Evolutionary conservation across 2,888 invertebrate genomes (phyloP), one percentile per base, ranked within the genome.

Genomic region (Diogma glabrata): DNA sequence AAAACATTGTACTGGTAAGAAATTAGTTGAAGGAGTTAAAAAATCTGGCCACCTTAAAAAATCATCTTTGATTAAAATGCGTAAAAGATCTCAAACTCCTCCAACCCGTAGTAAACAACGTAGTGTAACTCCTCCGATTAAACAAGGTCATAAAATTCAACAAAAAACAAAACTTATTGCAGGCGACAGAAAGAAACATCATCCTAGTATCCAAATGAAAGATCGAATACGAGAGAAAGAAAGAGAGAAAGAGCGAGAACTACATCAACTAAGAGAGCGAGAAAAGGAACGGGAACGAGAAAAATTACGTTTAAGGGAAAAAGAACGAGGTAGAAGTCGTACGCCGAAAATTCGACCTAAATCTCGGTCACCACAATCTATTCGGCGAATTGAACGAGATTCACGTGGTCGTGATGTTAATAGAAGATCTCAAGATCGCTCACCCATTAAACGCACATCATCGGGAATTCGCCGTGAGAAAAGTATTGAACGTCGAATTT

Each of bases 261-360:
- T 72, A 22, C 75, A 75, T 45, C 71, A 70, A 47, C 59, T 71
- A 53, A 60, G 64, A 24, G 71, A 69, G 53, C 61, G 74, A 6
- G 61, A 70, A 55, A 73, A 74, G 40, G 77, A 77, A 48, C 67
- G 74, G 36, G 68, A 67, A 40, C 72, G 71, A 60, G 75, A 77
- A 48, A 74, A 75, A 52, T 14, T 53, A 57, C 55, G 67, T 65
- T 75, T 58, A 67, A 72, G 63, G 10, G 66, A 58, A 67, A 71
- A 58, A 71, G 74, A 63, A 67, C 68, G 57, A 63, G 73, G 62
- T 70, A 76, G 63, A 0, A 69, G 68, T 53, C 61, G 68, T 53
- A 68, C 70, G 6, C 70, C 75, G 8, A 78, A 75, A 73, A 4
- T 30, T 20, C 60, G 81, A 71, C 57, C 73, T 71, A 67, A 75